These are phyloP conservation scores for Druon quercuslanigerum DNA, from an alignment of 1,140 invertebrate genomes.

Conservation along the genomic window DNA sequence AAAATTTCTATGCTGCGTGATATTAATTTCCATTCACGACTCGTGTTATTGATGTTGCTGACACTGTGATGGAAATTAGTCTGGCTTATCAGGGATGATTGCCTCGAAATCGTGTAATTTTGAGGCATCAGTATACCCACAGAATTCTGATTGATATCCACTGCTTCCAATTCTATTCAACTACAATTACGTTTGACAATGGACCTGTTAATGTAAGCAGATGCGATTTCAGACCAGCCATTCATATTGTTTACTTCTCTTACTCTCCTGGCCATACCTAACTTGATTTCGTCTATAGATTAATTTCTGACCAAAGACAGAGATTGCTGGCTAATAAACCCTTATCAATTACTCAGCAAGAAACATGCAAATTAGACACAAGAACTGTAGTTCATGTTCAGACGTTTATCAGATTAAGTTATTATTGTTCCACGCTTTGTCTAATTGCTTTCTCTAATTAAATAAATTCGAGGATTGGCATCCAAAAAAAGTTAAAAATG, in stretches of 20 bases:
- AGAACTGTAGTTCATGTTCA: too few species aligned
- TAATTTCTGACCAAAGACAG: too few species aligned
- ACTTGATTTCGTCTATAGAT: too few species aligned
- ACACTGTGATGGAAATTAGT: slow-evolving; percentile 40
- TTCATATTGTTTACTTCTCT: slow-evolving; percentile 2
- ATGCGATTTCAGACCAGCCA: slow-evolving; percentile 34
- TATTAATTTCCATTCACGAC: not conserved
- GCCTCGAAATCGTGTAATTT: slow-evolving; percentile 19
- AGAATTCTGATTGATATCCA: slow-evolving; percentile 38
- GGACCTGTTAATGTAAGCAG: slow-evolving; percentile 44
- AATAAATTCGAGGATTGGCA: too few species aligned
- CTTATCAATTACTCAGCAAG: too few species aligned
- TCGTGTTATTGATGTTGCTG: slow-evolving; percentile 2
- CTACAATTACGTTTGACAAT: slow-evolving; percentile 46
- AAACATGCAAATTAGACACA: too few species aligned
- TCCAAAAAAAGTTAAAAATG: too few species aligned
- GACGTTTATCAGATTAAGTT: too few species aligned
- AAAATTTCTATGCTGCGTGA: not conserved
- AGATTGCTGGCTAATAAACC: too few species aligned
- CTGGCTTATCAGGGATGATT: slow-evolving; percentile 9
- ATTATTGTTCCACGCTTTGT: too few species aligned
- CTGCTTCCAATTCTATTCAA: slow-evolving; percentile 38
- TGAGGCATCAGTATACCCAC: slow-evolving; percentile 27
- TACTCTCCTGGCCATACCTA: not conserved
- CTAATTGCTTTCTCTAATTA: too few species aligned